These are phyloP conservation scores for Seriola dumerili DNA, from an alignment of 2,113 vertebrate species.

Conservation along the genomic window DNA sequence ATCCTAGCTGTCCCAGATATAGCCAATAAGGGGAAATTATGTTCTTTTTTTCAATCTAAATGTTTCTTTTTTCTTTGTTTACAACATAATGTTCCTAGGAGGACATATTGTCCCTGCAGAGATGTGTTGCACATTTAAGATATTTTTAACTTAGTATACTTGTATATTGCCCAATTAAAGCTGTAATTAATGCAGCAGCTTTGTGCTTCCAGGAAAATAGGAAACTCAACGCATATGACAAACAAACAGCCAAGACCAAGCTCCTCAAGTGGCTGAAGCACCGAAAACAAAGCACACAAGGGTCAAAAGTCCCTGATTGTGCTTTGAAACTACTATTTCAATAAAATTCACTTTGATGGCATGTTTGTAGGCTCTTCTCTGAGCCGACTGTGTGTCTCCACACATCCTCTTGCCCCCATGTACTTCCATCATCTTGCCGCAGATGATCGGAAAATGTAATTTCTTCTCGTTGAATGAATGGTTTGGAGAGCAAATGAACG, in stretches of 20 bases:
- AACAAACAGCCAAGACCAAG: conserved; percentile 38
- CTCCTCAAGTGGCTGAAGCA: background rate
- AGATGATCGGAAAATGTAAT: conserved; percentile 70
- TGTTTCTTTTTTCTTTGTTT: conserved; percentile 75
- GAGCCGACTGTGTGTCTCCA: conserved; percentile 35
- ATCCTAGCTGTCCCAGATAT: conserved; percentile 49
- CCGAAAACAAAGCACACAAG: conserved; percentile 9
- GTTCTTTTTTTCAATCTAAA: conserved; percentile 64
- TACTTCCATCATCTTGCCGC: conserved; percentile 50
- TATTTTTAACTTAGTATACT: conserved; percentile 73
- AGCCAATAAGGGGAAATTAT: conserved; percentile 59
- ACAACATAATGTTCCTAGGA: conserved; percentile 73
- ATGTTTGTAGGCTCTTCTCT: conserved; percentile 25
- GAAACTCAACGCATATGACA: conserved; percentile 48
- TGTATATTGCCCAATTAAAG: conserved; percentile 72
- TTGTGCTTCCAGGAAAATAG: conserved; percentile 63
- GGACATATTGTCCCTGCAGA: conserved; percentile 76
- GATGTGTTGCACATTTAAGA: conserved; percentile 65
- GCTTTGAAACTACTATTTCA: conserved; percentile 40
- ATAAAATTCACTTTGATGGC: conserved; percentile 37
- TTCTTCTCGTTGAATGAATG: conserved; percentile 63
- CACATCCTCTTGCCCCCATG: conserved; percentile 37
- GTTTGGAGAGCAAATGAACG: conserved; percentile 50
- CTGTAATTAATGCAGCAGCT: conserved; percentile 65
- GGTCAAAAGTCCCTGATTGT: conserved; percentile 48